A percentile compares a stretch with the other conserved stretches of the same genome.
Evolutionary conservation across 2,797 vertebrate genomes (phyloP).

Genomic region (Anisognathus igniventris): DNA sequence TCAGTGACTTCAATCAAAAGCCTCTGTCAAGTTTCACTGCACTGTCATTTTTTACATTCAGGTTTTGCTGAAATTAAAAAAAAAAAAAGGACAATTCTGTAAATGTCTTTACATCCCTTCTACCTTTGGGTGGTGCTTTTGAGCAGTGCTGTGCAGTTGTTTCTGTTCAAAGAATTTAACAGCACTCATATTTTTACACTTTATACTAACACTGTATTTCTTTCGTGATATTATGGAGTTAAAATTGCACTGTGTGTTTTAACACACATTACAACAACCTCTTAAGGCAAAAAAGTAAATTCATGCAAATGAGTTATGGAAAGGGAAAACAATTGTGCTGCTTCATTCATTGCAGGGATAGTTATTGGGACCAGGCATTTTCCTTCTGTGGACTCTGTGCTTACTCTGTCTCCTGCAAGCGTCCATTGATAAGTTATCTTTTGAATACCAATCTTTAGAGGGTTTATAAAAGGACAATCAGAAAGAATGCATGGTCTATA

Average conservation of each 20-base stretch:
- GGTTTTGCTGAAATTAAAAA: constrained; percentile 69
- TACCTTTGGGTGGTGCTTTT: constrained; percentile 82
- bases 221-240: constrained; percentile 72
- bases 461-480: not conserved
- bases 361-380: not conserved
- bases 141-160: constrained; percentile 70
- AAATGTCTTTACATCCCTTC: constrained; percentile 57
- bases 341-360: not conserved
- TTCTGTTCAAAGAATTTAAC: not conserved
- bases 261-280: constrained; percentile 71
- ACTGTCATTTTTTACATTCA: constrained; percentile 85
- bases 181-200: constrained; percentile 44
- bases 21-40: constrained; percentile 75
- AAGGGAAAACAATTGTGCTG: constrained; percentile 41
- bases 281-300: constrained; percentile 76
- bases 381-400: not conserved
- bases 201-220: constrained; percentile 75
- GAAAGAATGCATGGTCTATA: not conserved
- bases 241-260: constrained; percentile 76
- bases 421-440: not conserved
- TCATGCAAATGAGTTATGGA: constrained; percentile 68
- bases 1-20: constrained; percentile 85
- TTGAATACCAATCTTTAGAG: not conserved
- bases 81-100: not conserved
- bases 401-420: not conserved